Evolutionary conservation across 1,140 invertebrate species (phyloP), one percentile per base, ranked within the genome.

Genomic region (Glossosoma conforme): DNA sequence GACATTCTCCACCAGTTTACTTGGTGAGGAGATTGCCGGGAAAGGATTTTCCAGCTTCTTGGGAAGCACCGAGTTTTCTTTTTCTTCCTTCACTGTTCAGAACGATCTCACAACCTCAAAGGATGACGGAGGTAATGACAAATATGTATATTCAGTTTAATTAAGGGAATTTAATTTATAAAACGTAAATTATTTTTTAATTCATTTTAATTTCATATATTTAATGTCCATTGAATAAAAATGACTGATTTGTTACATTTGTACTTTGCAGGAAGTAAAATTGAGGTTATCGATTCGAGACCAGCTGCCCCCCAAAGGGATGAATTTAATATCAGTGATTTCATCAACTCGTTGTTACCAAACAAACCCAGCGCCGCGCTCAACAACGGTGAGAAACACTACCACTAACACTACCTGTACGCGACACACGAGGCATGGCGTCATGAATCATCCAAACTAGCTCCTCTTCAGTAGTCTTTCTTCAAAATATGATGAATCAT

Each of bases 201-300:
- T n/a, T n/a, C n/a, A n/a, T n/a, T n/a, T n/a, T n/a, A n/a, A n/a
- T n/a, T n/a, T n/a, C n/a, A n/a, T n/a, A n/a, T n/a, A n/a, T 43
- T 6, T 24, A 14, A 8, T 30, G 25, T 30, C 8, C 25, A 30
- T 30, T 30, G 10, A 9, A 33, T 38, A 18, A 42, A 3, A 51
- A 17, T 56, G 13, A n/a, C 28, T 60, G 38, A 14, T 38, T 30
- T 40, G 8, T 17, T 28, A 6, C 44, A 30, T 47, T 53, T 32
- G 38, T 43, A n/a, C n/a, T 25, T 67, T 64, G 8, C 61, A 74
- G 71, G 65, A 0, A 72, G 69, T 49, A 72, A 68, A 65, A 74
- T 74, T 45, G 68, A 72, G 64, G 71, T 74, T n/a, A 70, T 72
- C 56, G 72, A 67, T 48, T 65, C 60, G 6, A 64, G 68, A 46